A percentile compares a stretch with the other conserved stretches of the same genome.
phyloP scores from a whole-genome alignment of 2,888 invertebrate species.

The Rhorus exstirpatorius region DNA sequence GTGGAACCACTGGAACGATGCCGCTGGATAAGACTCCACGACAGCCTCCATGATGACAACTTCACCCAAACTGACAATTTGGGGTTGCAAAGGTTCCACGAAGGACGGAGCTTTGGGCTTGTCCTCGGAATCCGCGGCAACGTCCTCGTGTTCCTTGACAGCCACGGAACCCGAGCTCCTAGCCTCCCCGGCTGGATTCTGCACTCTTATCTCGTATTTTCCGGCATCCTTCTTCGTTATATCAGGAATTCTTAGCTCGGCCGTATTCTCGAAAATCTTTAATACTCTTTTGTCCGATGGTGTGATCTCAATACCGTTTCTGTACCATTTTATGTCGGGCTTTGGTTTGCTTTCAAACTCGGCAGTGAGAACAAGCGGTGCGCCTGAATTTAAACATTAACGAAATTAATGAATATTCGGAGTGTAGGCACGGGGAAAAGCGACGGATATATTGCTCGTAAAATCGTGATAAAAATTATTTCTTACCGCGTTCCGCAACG shows the following conservation, averaged over 20 bases:
- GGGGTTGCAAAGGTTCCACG: constrained; percentile 90
- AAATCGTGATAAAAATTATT: constrained; percentile 15
- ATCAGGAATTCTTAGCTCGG: constrained; percentile 89
- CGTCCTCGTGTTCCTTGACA: constrained; percentile 88
- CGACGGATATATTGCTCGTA: constrained; percentile 23
- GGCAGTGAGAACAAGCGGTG: constrained; percentile 90
- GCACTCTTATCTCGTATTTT: constrained; percentile 95
- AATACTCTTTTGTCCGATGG: constrained; percentile 89
- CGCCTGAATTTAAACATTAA: constrained; percentile 52
- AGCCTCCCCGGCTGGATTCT: constrained; percentile 92
- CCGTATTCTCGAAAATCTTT: constrained; percentile 88
- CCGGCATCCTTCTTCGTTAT: constrained; percentile 92
- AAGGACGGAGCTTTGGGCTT: constrained; percentile 91
- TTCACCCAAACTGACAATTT: constrained; percentile 91
- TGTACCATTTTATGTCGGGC: constrained; percentile 94
- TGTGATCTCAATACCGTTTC: constrained; percentile 92
- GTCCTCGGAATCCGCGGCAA: constrained; percentile 84
- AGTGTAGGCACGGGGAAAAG: background rate
- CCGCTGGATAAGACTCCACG: constrained; percentile 92
- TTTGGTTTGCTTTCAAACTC: constrained; percentile 91
- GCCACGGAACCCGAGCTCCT: constrained; percentile 94
- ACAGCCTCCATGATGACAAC: constrained; percentile 92
- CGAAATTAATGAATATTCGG: constrained; percentile 17
- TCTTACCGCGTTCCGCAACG: constrained; percentile 89
- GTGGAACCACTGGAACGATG: constrained; percentile 95